phyloP scores from a whole-genome alignment of 1,140 invertebrate species.

The Brachionus manjavacas region DNA sequence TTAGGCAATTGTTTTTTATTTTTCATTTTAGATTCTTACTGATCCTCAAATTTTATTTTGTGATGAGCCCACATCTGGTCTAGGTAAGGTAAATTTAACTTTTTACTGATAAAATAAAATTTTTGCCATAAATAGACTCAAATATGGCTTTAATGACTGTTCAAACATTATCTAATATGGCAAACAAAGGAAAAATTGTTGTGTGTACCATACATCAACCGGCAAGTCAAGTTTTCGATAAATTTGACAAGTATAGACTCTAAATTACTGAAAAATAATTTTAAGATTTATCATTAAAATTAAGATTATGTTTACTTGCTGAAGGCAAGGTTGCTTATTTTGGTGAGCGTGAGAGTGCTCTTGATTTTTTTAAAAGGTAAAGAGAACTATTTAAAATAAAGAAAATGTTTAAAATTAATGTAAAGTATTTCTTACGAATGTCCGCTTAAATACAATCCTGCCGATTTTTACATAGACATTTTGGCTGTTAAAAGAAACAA shows the following conservation, averaged over 20 bases:
- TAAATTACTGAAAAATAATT: background rate
- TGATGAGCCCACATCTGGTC: conserved; percentile 87
- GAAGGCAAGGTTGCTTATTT: conserved; percentile 72
- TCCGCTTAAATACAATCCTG: conserved; percentile 81
- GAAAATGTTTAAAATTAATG: conserved; percentile 64
- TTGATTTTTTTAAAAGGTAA: conserved; percentile 38
- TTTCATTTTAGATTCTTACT: conserved; percentile 68
- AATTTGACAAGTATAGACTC: conserved; percentile 68
- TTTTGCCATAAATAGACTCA: conserved; percentile 63
- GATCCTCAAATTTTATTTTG: conserved; percentile 90
- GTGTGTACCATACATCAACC: conserved; percentile 96
- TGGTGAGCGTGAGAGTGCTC: conserved; percentile 71
- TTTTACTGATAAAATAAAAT: background rate
- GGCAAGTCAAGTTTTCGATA: conserved; percentile 85
- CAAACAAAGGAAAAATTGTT: conserved; percentile 80
- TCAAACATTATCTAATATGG: conserved; percentile 68
- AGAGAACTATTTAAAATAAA: no score
- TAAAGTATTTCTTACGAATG: conserved; percentile 57
- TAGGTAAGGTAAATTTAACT: conserved; percentile 51
- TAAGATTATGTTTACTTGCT: conserved; percentile 14
- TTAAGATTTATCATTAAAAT: background rate
- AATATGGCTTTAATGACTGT: conserved; percentile 86
- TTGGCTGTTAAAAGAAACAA: conserved; percentile 77
- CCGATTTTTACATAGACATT: conserved; percentile 86
- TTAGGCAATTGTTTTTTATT: background rate